Base-by-base conservation (phyloP, 2,888 invertebrate genomes). In the Zaprionus lineosus region DNA sequence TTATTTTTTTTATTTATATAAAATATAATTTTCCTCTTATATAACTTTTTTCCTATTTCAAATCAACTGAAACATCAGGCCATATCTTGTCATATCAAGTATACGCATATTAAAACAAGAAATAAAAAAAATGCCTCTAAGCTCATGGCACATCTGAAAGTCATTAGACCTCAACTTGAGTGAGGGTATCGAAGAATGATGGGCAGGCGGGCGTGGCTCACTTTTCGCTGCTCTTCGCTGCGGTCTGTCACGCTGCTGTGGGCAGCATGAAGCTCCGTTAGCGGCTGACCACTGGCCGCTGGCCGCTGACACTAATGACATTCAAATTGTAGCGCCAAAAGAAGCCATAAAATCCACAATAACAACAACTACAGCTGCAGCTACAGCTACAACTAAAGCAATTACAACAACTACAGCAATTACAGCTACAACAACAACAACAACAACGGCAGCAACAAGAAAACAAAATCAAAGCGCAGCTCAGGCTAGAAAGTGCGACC, bases 261-360 rank as follows among this genome's bases (percentile, higher is more conserved):
- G 46, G 18, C 48, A 51, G 36, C 51, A 31, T 34, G 41, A 61
- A 62, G 84, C 77, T 59, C 77, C 77, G 82, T 76, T 76, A 77
- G 69, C 46, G 48, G 58, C 63, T 64, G 61, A 56, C 63, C 83
- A 57, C 65, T n/a, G n/a, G n/a, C n/a, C n/a, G n/a, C n/a, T n/a
- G n/a, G n/a, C n/a, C n/a, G 64, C 70, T 75, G 79, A 82, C 83
- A 66, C 83, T 83, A 83, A 83, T 85, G 83, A 76, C 85, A 76
- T 76, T 83, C 72, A 74, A 82, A 85, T 75, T 84, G 79, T 71
- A 74, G 76, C 81, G 79, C 79, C 62, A 64, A 74, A 79, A 75
- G 84, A 79, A 79, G 81, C 81, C 76, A 67, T 73, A 81, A 56
- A 79, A 57, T 28, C n/a, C n/a, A 18, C 15, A 21, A 33, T 56